Evolutionary conservation across 2,797 vertebrate species (phyloP).

Genomic region (Leucoraja ocellata): DNA sequence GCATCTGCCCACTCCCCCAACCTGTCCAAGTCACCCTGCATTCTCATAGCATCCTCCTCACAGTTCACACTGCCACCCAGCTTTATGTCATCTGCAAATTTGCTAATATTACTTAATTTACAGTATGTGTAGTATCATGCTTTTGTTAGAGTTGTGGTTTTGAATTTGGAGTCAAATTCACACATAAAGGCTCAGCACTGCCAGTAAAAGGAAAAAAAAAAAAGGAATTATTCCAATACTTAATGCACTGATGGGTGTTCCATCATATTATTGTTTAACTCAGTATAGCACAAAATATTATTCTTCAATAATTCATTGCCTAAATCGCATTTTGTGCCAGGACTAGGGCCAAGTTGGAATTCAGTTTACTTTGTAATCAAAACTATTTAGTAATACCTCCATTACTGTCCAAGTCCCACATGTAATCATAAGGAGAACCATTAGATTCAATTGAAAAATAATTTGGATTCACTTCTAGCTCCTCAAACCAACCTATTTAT

Average conservation of each 20-base stretch:
- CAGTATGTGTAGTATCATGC: background rate
- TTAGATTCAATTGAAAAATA: background rate
- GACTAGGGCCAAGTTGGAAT: background rate
- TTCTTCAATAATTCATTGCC: background rate
- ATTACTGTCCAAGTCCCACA: background rate
- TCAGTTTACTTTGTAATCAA: background rate
- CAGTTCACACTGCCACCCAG: too few species aligned
- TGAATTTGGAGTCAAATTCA: background rate
- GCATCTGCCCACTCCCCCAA: too few species aligned
- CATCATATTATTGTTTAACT: background rate
- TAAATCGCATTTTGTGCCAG: background rate
- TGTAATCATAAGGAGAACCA: background rate
- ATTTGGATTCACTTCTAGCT: background rate
- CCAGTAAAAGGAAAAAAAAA: constrained; percentile 9
- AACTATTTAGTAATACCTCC: background rate
- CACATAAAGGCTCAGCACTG: background rate
- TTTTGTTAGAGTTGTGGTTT: background rate
- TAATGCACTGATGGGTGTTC: background rate
- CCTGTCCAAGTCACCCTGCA: too few species aligned
- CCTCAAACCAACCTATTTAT: background rate
- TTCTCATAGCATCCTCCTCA: too few species aligned
- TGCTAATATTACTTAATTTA: too few species aligned
- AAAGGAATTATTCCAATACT: background rate
- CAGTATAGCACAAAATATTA: background rate
- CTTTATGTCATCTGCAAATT: too few species aligned